phyloP scores from a whole-genome alignment of 2,888 invertebrate species.

The Caenorhabditis japonica region DNA sequence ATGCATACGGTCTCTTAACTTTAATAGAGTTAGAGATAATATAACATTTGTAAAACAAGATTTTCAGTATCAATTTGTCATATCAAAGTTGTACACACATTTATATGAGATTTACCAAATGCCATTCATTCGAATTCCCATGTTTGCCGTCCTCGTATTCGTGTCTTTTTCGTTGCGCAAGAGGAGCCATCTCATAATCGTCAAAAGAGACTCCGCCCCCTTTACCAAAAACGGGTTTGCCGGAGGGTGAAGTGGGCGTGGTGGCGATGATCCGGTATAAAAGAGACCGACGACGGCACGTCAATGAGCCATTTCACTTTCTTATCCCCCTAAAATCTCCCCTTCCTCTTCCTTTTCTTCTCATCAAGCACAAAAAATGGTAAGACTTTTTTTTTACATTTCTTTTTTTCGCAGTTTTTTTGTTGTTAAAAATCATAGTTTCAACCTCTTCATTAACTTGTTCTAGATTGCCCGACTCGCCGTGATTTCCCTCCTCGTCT shows the following conservation, averaged over 20 bases:
- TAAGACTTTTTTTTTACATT: conserved; percentile 1
- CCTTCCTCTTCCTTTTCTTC: conserved; percentile 7
- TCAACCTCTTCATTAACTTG: neutral
- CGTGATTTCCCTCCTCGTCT: conserved; percentile 28
- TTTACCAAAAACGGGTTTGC: conserved; percentile 21
- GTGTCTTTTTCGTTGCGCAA: conserved; percentile 27
- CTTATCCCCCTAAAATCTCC: neutral
- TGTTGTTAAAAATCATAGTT: too few relatives aligned
- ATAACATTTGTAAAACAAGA: too few relatives aligned
- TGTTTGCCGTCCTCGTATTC: too few relatives aligned
- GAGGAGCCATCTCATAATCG: conserved; percentile 34
- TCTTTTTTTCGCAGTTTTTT: neutral
- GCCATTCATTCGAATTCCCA: too few relatives aligned
- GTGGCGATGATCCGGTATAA: conserved; percentile 42
- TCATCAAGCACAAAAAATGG: conserved; percentile 18
- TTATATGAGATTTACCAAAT: too few relatives aligned
- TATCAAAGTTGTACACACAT: too few relatives aligned
- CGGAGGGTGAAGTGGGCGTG: conserved; percentile 3
- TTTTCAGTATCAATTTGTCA: too few relatives aligned
- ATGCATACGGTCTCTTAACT: too few relatives aligned
- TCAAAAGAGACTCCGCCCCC: neutral
- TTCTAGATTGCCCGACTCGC: conserved; percentile 30
- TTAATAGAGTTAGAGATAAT: too few relatives aligned
- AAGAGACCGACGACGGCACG: conserved; percentile 28
- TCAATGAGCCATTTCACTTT: conserved; percentile 34